These are phyloP conservation scores for Metopia argyrocephala DNA, from an alignment of 2,888 invertebrate species.

Conservation along the genomic window DNA sequence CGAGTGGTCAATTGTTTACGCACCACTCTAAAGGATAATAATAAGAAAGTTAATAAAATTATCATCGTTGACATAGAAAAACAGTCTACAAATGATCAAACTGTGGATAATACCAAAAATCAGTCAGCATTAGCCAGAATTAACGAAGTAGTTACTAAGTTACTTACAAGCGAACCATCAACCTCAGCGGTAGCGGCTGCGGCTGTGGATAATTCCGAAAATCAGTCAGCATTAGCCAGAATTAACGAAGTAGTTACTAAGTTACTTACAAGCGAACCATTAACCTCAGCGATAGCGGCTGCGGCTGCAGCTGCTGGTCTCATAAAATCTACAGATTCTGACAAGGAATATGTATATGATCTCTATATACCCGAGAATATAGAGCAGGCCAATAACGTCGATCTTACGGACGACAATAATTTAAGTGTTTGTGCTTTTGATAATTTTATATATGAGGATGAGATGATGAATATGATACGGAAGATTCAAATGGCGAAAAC, in stretches of 20 bases:
- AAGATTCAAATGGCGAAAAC: slow-evolving; percentile 60
- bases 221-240: not conserved
- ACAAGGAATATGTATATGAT: slow-evolving; percentile 82
- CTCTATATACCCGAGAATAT: slow-evolving; percentile 81
- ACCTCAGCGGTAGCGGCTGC: slow-evolving; percentile 53
- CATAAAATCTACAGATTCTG: slow-evolving; percentile 70
- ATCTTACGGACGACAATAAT: slow-evolving; percentile 76
- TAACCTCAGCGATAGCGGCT: slow-evolving; percentile 52
- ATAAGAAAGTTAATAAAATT: slow-evolving; percentile 65
- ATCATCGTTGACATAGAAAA: slow-evolving; percentile 82
- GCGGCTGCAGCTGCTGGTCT: slow-evolving; percentile 25
- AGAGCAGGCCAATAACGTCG: slow-evolving; percentile 78
- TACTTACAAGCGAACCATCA: slow-evolving; percentile 28
- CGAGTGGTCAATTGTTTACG: slow-evolving; percentile 82
- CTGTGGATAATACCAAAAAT: slow-evolving; percentile 23
- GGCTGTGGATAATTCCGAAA: slow-evolving; percentile 23
- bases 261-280: slow-evolving; percentile 21
- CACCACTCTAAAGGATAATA: slow-evolving; percentile 73
- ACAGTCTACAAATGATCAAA: slow-evolving; percentile 66
- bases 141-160: too few relatives aligned
- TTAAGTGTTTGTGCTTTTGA: slow-evolving; percentile 77
- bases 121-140: not conserved
- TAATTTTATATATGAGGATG: slow-evolving; percentile 42
- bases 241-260: too few relatives aligned
- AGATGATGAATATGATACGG: slow-evolving; percentile 24